Percentiles rank a stretch among this genome's conserved stretches.
Conservation (phyloP, 2,113 vertebrate species). For the Natator depressus region DNA sequence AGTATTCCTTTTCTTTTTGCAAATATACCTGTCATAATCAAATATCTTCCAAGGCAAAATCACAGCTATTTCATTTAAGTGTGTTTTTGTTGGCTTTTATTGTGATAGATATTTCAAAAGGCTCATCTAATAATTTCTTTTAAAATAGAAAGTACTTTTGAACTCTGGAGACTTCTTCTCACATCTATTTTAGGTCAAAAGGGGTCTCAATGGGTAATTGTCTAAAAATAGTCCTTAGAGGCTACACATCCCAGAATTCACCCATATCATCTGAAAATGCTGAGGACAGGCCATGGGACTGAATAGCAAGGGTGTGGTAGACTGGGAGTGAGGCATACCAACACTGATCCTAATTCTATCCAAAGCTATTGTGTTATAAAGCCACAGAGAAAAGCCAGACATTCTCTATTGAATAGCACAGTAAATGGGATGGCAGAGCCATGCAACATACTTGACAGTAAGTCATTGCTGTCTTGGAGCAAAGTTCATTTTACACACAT, state of each 20-base stretch:
- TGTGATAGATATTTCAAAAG: background rate
- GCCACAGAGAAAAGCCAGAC: background rate
- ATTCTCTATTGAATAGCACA: background rate
- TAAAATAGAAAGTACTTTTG: background rate
- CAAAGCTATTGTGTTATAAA: background rate
- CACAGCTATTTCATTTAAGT: rapidly evolving
- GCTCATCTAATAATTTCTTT: background rate
- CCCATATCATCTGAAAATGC: background rate
- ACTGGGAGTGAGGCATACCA: rapidly evolving
- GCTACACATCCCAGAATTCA: background rate
- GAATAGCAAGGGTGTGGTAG: background rate
- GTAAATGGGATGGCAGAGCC: background rate
- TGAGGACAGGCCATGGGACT: background rate
- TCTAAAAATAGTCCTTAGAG: background rate
- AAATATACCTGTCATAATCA: background rate
- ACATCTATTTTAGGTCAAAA: background rate
- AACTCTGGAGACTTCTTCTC: background rate
- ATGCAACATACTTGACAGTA: background rate
- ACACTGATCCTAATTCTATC: background rate
- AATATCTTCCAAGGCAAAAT: background rate
- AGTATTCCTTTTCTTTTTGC: too few species aligned
- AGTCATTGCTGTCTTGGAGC: background rate
- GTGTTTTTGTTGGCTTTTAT: background rate
- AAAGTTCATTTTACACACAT: background rate
- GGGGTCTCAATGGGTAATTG: background rate